Conservation (phyloP, 1,140 invertebrate species). For the Drosophila hydei region DNA sequence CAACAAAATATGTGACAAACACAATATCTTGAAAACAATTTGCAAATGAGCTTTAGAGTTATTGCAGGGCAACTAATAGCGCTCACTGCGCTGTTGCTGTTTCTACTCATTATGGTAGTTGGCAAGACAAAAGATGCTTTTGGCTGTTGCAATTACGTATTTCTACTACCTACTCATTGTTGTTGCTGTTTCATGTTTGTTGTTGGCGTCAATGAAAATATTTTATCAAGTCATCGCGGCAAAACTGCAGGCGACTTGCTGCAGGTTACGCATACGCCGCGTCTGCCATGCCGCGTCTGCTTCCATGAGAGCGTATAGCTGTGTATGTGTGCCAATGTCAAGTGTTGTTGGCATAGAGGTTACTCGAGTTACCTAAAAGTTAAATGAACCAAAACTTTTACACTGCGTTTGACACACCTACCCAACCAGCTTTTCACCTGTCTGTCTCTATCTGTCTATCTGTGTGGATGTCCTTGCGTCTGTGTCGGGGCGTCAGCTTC, state of each 20-base stretch:
- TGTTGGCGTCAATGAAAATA: constrained; percentile 69
- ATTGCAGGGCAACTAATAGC: too few relatives aligned
- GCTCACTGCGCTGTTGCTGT: too few relatives aligned
- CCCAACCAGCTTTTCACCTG: neutral
- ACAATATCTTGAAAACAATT: too few relatives aligned
- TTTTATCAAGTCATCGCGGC: constrained; percentile 65
- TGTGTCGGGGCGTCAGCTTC: neutral
- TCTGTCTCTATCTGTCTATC: constrained; percentile 2
- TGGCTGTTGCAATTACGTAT: constrained; percentile 10
- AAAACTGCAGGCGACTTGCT: constrained; percentile 42
- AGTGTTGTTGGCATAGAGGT: constrained; percentile 46
- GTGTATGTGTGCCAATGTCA: constrained; percentile 35
- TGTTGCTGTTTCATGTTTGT: constrained; percentile 30
- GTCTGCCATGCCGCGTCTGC: neutral
- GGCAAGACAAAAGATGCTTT: constrained; percentile 44
- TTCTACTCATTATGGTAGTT: constrained; percentile 23
- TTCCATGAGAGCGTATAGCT: neutral
- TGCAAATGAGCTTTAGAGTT: too few relatives aligned
- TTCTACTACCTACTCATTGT: neutral
- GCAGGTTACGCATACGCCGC: constrained; percentile 62
- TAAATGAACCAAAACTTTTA: constrained; percentile 64
- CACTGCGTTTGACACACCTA: constrained; percentile 65
- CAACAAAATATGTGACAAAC: too few relatives aligned
- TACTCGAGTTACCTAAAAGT: constrained; percentile 47
- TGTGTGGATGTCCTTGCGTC: neutral